Percentiles rank a stretch among this genome's conserved stretches.
Evolutionary conservation across 1,140 invertebrate species (phyloP).

Genomic region (Drosophila auraria): DNA sequence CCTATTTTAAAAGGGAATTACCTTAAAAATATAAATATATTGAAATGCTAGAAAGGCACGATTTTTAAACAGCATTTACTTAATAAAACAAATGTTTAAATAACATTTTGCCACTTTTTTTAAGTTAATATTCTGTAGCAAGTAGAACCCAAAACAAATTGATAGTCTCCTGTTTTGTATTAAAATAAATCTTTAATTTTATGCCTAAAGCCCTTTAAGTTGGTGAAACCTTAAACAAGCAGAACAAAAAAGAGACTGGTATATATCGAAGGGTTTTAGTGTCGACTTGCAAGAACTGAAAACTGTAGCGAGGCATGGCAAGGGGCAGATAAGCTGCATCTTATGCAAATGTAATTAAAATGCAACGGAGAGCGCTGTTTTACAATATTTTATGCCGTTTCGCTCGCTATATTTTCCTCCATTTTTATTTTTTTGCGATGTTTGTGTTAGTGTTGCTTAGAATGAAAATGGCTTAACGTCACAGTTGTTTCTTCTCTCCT

Average conservation of each 20-base stretch:
- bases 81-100: too few species aligned
- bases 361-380: conserved; percentile 63
- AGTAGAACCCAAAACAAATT: too few species aligned
- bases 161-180: too few species aligned
- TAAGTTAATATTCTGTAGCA: too few species aligned
- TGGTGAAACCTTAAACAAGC: conserved; percentile 24
- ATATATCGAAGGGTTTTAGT: conserved; percentile 42
- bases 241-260: conserved; percentile 3
- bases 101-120: too few species aligned
- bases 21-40: too few species aligned
- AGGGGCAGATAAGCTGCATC: conserved; percentile 62
- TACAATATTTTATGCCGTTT: conserved; percentile 64
- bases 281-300: conserved; percentile 14
- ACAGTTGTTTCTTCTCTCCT: conserved; percentile 14
- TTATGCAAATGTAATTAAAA: conserved; percentile 69
- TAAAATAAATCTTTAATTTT: background rate
- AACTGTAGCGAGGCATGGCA: conserved; percentile 41
- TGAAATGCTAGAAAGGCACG: too few species aligned
- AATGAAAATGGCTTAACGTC: conserved; percentile 33
- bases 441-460: conserved; percentile 43
- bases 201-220: background rate
- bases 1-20: too few species aligned
- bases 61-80: too few species aligned
- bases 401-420: conserved; percentile 31
- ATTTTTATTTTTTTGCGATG: conserved; percentile 17